Evolutionary conservation across 1,140 invertebrate species (phyloP).

Genomic region (Globodera rostochiensis): DNA sequence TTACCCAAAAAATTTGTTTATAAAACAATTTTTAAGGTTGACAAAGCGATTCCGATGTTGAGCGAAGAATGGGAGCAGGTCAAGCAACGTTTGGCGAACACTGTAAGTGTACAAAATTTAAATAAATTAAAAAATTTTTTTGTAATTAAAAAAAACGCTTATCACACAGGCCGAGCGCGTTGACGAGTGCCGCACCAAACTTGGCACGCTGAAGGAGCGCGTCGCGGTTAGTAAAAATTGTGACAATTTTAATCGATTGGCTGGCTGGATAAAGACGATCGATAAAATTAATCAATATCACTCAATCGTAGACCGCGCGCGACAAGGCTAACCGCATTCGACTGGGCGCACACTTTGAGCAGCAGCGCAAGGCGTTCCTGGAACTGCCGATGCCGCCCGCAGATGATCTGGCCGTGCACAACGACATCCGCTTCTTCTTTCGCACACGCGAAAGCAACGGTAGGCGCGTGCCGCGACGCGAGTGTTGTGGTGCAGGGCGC

Average conservation of each 20-base stretch:
- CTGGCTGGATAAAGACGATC: too few species aligned
- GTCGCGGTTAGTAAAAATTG: slow-evolving; percentile 71
- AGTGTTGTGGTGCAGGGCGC: too few species aligned
- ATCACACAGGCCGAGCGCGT: slow-evolving; percentile 6
- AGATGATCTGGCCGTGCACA: slow-evolving; percentile 80
- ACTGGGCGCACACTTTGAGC: slow-evolving; percentile 81
- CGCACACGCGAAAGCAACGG: slow-evolving; percentile 73
- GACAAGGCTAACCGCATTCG: slow-evolving; percentile 75
- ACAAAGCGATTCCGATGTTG: slow-evolving; percentile 25
- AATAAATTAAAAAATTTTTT: too few species aligned
- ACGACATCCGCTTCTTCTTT: slow-evolving; percentile 81
- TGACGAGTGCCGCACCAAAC: slow-evolving; percentile 33
- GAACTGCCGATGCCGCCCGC: slow-evolving; percentile 83
- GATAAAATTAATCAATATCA: too few species aligned
- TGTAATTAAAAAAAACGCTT: neutral
- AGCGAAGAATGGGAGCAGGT: slow-evolving; percentile 32
- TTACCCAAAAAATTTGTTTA: neutral
- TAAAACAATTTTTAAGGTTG: slow-evolving; percentile 17
- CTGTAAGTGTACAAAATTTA: neutral
- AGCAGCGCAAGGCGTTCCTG: slow-evolving; percentile 77
- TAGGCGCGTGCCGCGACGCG: neutral
- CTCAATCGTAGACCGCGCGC: slow-evolving; percentile 69
- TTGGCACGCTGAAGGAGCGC: slow-evolving; percentile 71
- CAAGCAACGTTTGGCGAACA: slow-evolving; percentile 22
- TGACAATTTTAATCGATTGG: too few species aligned